Evolutionary conservation across 2,113 vertebrate species (phyloP).

Genomic region (Myrmecophaga tridactyla): DNA sequence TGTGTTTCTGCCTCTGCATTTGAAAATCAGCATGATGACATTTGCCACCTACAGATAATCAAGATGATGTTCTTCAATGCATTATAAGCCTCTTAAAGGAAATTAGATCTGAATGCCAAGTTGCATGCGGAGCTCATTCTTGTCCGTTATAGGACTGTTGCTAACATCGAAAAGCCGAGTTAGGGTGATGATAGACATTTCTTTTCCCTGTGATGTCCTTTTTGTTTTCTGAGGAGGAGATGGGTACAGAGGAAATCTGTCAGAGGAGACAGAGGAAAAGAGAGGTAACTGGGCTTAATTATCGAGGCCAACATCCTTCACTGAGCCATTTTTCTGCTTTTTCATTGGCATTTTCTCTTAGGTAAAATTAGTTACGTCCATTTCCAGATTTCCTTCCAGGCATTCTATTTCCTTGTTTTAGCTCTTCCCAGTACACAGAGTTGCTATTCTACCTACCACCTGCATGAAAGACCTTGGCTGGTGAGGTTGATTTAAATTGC

Average conservation of each 20-base stretch:
- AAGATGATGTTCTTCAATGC: background rate
- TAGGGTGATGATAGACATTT: background rate
- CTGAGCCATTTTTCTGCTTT: background rate
- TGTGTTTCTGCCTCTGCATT: background rate
- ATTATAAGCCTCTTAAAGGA: background rate
- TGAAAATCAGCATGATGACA: conserved; percentile 1
- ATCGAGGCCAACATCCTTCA: background rate
- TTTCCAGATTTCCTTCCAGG: conserved; percentile 44
- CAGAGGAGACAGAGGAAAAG: background rate
- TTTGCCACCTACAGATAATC: conserved; percentile 41
- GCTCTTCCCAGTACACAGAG: background rate
- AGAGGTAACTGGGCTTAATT: background rate
- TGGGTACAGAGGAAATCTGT: background rate
- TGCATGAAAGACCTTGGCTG: background rate
- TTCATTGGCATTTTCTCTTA: conserved; percentile 18
- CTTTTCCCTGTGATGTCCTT: background rate
- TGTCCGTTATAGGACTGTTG: background rate
- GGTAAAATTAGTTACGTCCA: conserved; percentile 55
- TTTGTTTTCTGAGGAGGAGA: background rate
- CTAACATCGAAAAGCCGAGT: background rate
- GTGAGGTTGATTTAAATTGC: background rate
- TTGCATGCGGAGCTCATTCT: background rate
- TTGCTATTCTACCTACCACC: background rate
- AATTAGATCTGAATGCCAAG: background rate
- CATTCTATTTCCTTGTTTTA: conserved; percentile 14